Evolutionary conservation across 2,113 vertebrate genomes (phyloP), one percentile per base, ranked within the genome.

Genomic region (Tachysurus fulvidraco): DNA sequence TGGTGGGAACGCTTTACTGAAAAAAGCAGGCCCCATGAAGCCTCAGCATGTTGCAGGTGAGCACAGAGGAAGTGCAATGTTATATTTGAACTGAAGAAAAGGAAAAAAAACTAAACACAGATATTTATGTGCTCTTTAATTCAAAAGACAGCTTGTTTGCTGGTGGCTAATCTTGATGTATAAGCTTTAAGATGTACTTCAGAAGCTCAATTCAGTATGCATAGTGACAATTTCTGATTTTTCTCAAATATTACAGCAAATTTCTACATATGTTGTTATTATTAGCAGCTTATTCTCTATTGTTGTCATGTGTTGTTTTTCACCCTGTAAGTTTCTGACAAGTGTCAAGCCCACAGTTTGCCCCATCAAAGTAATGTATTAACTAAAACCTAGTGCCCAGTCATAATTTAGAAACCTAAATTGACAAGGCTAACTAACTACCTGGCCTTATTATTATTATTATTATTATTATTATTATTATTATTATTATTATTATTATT

Each of bases 11-110:
- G 92, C 96, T 0, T 99, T 98, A 93, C 95, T 99, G 92, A 98
- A 97, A 91, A 95, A 95, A 89, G 93, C 97, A 0, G 95, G 96
- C 84, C 94, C 97, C 36, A 96, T 98, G 86, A 95, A 97, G 76
- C 96, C 97, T 3, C 95, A 95, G 88, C 98, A 98, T 93, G 96
- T 98, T 86, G 96, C 98, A 96, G 98, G 98, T 99, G 92, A 76
- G 91, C 86, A 4, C 8, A 36, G 59, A 80, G 23, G 10, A 41
- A 36, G 67, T 74, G 25, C n/a, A 28, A 36, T 5, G 6, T 67
- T 67, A 14, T 67, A 14, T 6, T 1, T 69, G 65, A 69, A n/a
- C 11, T 14, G 11, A 59, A 59, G 60, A 25, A 62, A 62, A 25
- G 60, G 25, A 62, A 62, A 5, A 59, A 59, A 59, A 59, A 59